Conservation (phyloP, 2,113 vertebrate species). For the Andinoacara biseriatus region DNA sequence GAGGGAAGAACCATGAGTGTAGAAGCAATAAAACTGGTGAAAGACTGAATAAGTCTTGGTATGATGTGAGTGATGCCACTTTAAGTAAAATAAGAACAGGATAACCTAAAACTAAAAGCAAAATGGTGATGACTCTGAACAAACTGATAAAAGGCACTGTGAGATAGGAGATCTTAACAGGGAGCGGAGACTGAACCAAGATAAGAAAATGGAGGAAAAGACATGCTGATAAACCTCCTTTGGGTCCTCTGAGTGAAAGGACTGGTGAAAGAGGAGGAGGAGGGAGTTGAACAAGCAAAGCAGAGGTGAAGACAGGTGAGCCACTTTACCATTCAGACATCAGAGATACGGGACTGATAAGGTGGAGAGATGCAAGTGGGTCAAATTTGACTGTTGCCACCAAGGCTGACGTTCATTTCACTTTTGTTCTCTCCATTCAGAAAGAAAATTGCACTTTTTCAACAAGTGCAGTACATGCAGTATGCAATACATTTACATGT, state of each 20-base stretch:
- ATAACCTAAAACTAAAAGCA: background rate
- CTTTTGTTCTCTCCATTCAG: constrained; percentile 33
- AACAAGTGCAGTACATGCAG: background rate
- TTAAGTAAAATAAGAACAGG: constrained; percentile 16
- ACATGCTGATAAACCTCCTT: constrained; percentile 53
- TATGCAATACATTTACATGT: background rate
- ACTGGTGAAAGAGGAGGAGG: constrained; percentile 13
- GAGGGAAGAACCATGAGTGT: background rate
- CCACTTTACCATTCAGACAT: constrained; percentile 59
- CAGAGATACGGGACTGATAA: constrained; percentile 63
- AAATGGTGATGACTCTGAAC: constrained; percentile 44
- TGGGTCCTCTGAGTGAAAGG: constrained; percentile 51
- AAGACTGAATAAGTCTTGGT: background rate
- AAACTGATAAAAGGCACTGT: constrained; percentile 13
- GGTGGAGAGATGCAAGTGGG: constrained; percentile 39
- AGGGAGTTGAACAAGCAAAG: constrained; percentile 40
- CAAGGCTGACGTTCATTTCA: constrained; percentile 44
- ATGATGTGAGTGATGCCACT: background rate
- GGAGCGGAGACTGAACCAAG: constrained; percentile 21
- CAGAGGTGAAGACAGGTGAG: constrained; percentile 57
- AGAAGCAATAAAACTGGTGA: background rate
- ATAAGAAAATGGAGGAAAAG: constrained; percentile 54
- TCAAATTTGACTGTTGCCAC: constrained; percentile 39
- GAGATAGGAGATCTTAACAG: constrained; percentile 43
- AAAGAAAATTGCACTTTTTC: constrained; percentile 15